These are phyloP conservation scores for Melanogrammus aeglefinus DNA, from an alignment of 2,797 vertebrate species.

Conservation along the genomic window DNA sequence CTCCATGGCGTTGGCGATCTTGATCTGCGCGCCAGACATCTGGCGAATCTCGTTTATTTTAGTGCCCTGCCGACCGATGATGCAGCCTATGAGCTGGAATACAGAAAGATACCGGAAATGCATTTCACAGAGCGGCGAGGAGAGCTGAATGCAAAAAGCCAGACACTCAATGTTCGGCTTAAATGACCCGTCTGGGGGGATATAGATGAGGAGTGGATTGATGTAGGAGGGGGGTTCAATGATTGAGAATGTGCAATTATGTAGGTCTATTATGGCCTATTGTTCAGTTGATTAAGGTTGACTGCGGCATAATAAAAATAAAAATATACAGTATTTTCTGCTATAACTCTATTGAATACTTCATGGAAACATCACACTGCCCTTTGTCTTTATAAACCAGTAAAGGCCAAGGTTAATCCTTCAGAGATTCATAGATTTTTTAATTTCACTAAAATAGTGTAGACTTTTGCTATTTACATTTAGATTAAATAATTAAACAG, in stretches of 20 bases:
- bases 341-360: neutral
- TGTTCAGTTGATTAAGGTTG: neutral
- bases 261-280: neutral
- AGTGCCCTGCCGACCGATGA: slow-evolving; percentile 97
- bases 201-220: too few species aligned
- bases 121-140: neutral
- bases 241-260: neutral
- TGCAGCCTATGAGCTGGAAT: slow-evolving; percentile 95
- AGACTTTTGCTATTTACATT: too few species aligned
- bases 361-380: too few species aligned
- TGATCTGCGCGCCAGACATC: slow-evolving; percentile 98
- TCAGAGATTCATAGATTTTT: neutral
- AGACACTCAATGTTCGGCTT: neutral
- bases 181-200: too few species aligned
- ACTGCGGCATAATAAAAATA: neutral
- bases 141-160: neutral
- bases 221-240: neutral
- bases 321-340: neutral
- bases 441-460: too few species aligned
- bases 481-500: neutral
- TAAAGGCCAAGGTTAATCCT: too few species aligned
- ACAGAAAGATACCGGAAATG: slow-evolving; percentile 36
- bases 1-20: slow-evolving; percentile 96
- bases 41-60: slow-evolving; percentile 99
- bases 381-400: too few species aligned